Evolutionary conservation across 2,888 invertebrate genomes (phyloP), one percentile per base, ranked within the genome.

Genomic region (Caenorhabditis macrosperma): DNA sequence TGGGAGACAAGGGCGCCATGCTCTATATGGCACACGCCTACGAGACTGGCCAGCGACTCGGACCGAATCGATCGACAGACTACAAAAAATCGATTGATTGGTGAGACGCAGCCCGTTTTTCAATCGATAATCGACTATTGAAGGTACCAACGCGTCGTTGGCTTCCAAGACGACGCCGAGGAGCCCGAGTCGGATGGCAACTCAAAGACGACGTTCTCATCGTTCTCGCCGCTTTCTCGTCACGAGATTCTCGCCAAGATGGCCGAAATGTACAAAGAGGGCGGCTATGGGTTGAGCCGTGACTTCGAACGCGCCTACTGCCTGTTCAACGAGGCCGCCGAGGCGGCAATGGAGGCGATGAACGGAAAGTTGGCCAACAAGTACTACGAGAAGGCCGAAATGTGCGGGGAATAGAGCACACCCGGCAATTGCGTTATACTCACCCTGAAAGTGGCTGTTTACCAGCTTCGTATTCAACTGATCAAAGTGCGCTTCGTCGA

Each of bases 301-400:
- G 91, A 92, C 86, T 91, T 91, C 9, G 87, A 90, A 52, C 90
- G 90, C 87, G 91, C 93, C 54, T 92, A 91, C 63, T 92, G 93
- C 71, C 85, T 92, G 83, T 93, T 91, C 88, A 92, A 88, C 76
- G 91, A 91, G 78, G 93, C 93, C 26, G 93, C 93, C n/a, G 93
- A 93, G 71, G 89, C 89, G 17, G 93, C 93, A 1, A 92, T 92
- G 90, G 91, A 91, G 64, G 91, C 91, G n/a, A 92, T 92, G 92
- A 93, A 93, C 81, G 93, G 93, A 26, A 91, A 92, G 72, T 88
- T 93, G 71, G 93, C 93, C 44, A 92, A 80, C 67, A 93, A 91
- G 90, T 86, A 84, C 55, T 86, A 86, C 52, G 86, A 87, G 41
- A 75, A 85, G 60, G 86, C 86, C 2, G 86, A 88, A 72, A 81